Percentiles rank a stretch among this genome's conserved stretches.
phyloP scores from a whole-genome alignment of 1,140 invertebrate genomes.

The Drosophila pruinosa region DNA sequence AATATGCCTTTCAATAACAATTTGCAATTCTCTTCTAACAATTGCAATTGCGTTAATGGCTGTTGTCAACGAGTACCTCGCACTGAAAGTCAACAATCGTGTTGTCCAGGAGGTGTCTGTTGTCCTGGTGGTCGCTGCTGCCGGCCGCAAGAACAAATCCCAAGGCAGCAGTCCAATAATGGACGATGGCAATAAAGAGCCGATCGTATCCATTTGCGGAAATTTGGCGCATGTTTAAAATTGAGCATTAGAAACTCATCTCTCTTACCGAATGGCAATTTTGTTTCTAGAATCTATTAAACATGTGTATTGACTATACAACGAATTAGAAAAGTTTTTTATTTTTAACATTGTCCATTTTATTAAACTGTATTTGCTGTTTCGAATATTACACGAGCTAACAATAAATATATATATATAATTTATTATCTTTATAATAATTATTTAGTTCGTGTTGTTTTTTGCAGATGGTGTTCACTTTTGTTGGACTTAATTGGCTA shows the following conservation, averaged over 20 bases:
- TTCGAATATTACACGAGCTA: conserved; percentile 73
- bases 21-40: neutral
- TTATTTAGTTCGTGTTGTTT: conserved; percentile 39
- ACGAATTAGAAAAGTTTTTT: neutral
- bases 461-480: conserved; percentile 43
- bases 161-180: conserved; percentile 8
- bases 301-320: neutral
- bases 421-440: conserved; percentile 40
- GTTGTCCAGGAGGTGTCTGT: conserved; percentile 28
- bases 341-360: conserved; percentile 66
- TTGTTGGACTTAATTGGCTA: conserved; percentile 57
- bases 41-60: conserved; percentile 38
- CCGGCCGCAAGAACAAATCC: neutral
- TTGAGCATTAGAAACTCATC: neutral
- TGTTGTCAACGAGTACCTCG: conserved; percentile 12
- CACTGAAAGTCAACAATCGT: neutral
- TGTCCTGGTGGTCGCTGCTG: conserved; percentile 41
- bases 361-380: conserved; percentile 63
- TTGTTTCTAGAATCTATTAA: neutral
- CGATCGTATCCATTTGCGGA: conserved; percentile 8
- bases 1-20: neutral
- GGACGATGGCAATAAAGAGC: conserved; percentile 40
- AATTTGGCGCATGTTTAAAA: conserved; percentile 17
- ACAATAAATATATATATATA: conserved; percentile 64
- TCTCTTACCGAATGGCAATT: neutral